Conservation (phyloP, 2,113 vertebrate species). For the Mustela lutreola region DNA sequence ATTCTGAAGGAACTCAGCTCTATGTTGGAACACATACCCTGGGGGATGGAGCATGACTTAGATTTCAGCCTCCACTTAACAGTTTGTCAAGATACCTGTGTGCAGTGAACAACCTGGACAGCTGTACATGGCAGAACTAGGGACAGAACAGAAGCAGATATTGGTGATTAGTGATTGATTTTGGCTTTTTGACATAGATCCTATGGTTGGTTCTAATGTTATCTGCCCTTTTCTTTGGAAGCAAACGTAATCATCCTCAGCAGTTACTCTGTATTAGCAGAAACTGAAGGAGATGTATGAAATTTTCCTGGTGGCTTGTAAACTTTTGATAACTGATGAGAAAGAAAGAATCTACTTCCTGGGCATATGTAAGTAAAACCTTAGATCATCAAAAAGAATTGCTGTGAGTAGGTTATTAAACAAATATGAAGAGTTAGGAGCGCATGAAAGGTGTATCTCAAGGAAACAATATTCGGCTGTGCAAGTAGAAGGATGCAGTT, state of each 20-base stretch:
- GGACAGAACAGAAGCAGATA: background rate
- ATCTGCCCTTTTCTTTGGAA: background rate
- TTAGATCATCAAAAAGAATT: background rate
- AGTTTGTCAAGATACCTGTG: background rate
- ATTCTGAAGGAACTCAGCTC: background rate
- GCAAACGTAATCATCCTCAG: background rate
- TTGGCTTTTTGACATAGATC: background rate
- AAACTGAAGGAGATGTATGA: background rate
- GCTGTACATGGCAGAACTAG: background rate
- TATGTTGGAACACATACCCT: background rate
- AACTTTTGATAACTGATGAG: background rate
- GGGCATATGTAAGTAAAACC: conserved; percentile 5
- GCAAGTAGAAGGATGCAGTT: background rate
- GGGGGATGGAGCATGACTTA: background rate
- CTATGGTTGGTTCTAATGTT: background rate
- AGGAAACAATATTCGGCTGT: background rate
- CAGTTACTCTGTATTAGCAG: background rate
- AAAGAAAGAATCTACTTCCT: background rate
- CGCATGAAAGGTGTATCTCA: background rate
- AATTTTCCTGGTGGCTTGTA: background rate
- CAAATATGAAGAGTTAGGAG: background rate
- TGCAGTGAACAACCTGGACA: background rate
- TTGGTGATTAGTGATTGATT: background rate
- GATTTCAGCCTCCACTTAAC: background rate
- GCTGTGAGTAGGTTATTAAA: background rate